Conservation (phyloP, 2,797 vertebrate species). For the Prunella strophiata region DNA sequence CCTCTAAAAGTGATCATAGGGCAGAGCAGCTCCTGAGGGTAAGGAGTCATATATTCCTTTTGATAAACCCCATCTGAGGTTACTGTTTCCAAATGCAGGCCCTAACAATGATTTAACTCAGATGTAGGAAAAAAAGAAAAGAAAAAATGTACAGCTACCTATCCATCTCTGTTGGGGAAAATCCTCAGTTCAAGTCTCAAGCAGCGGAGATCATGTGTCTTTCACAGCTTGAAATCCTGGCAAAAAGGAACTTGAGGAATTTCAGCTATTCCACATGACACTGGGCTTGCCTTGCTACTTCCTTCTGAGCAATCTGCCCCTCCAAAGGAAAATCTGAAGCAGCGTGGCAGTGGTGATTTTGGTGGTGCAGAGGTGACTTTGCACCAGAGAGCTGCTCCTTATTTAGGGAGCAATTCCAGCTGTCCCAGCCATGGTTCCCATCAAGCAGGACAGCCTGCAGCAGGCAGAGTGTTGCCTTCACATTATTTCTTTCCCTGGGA, state of each 20-base stretch:
- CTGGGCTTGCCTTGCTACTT: slow-evolving; percentile 23
- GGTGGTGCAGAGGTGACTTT: not conserved
- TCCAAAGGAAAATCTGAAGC: not conserved
- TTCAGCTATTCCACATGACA: slow-evolving; percentile 67
- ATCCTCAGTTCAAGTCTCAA: slow-evolving; percentile 28
- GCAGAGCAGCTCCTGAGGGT: not conserved
- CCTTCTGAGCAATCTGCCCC: slow-evolving; percentile 3
- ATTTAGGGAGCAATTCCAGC: not conserved
- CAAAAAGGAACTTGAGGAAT: slow-evolving; percentile 69
- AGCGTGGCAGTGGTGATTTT: not conserved
- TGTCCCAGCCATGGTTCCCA: not conserved
- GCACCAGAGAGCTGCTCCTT: not conserved
- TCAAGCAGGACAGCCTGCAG: not conserved
- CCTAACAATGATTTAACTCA: slow-evolving; percentile 12
- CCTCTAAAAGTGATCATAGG: not conserved
- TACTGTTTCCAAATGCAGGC: not conserved
- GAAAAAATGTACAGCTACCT: slow-evolving; percentile 27
- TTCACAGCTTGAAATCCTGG: slow-evolving; percentile 69
- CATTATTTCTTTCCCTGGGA: not conserved
- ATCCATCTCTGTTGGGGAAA: slow-evolving; percentile 54
- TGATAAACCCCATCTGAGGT: not conserved
- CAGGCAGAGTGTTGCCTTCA: not conserved
- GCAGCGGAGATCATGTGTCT: slow-evolving; percentile 57
- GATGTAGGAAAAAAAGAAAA: not conserved
- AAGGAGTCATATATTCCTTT: not conserved